A percentile compares a stretch with the other conserved stretches of the same genome.
Evolutionary conservation across 2,797 vertebrate genomes (phyloP).

Genomic region (Ataeniobius toweri): DNA sequence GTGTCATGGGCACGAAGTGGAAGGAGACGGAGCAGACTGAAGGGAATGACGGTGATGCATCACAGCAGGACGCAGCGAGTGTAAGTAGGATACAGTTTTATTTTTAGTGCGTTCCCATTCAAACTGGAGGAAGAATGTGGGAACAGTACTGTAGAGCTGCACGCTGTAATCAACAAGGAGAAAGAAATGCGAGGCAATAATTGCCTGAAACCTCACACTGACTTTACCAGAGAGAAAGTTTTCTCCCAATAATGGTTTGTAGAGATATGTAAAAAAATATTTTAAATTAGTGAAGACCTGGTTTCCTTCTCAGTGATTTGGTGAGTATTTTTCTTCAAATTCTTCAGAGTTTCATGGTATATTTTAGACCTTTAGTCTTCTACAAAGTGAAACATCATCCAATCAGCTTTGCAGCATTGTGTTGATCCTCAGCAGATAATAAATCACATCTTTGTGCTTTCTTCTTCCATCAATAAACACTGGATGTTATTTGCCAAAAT

Average conservation of each 20-base stretch:
- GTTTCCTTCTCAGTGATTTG: background rate
- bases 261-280: background rate
- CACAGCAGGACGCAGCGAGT: conserved; percentile 65
- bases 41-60: conserved; percentile 56
- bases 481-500: too few relatives aligned
- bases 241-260: background rate
- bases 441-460: too few relatives aligned
- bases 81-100: conserved; percentile 65
- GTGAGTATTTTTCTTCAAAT: too few relatives aligned
- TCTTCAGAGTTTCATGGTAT: too few relatives aligned
- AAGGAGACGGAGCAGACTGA: conserved; percentile 59
- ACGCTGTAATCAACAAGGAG: background rate
- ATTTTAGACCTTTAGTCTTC: too few relatives aligned
- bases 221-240: background rate
- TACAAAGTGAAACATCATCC: too few relatives aligned
- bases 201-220: background rate
- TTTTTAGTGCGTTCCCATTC: background rate
- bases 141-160: background rate
- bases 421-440: too few relatives aligned
- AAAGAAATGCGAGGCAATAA: background rate
- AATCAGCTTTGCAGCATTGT: too few relatives aligned
- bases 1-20: conserved; percentile 73
- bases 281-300: background rate
- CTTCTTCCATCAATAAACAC: too few relatives aligned
- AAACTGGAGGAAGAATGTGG: background rate